Evolutionary conservation across 1,140 invertebrate species (phyloP).

Genomic region (Eubasilissa regina): DNA sequence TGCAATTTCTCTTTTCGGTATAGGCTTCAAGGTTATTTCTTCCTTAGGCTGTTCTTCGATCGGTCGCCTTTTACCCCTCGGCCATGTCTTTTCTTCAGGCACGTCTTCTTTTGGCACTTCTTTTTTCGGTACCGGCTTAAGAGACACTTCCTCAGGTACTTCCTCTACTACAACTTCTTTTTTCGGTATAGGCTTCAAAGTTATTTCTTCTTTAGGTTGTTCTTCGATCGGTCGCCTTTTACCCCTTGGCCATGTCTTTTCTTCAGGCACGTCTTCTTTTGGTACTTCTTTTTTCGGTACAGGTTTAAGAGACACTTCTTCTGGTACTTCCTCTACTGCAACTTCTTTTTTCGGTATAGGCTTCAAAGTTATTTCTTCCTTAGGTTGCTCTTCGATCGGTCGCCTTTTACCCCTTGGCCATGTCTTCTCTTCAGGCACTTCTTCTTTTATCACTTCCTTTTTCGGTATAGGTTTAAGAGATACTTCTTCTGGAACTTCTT

Average conservation of each 20-base stretch:
- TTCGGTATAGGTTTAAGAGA: slow-evolving; percentile 69
- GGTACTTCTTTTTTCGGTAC: slow-evolving; percentile 64
- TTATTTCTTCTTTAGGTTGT: slow-evolving; percentile 63
- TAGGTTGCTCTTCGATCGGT: slow-evolving; percentile 63
- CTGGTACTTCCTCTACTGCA: slow-evolving; percentile 51
- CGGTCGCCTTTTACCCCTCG: slow-evolving; percentile 66
- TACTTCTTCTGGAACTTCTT: slow-evolving; percentile 59
- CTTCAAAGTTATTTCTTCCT: too few relatives aligned
- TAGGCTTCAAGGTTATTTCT: slow-evolving; percentile 69
- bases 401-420: slow-evolving; percentile 66
- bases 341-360: slow-evolving; percentile 33
- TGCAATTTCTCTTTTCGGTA: slow-evolving; percentile 64
- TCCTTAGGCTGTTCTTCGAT: slow-evolving; percentile 65
- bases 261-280: slow-evolving; percentile 63
- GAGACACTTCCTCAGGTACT: slow-evolving; percentile 63
- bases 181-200: too few relatives aligned
- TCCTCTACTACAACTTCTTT: slow-evolving; percentile 61
- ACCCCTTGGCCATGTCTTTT: slow-evolving; percentile 62
- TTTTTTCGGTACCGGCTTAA: slow-evolving; percentile 67
- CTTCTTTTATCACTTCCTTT: slow-evolving; percentile 64
- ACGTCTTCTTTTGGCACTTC: slow-evolving; percentile 61
- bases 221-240: slow-evolving; percentile 64
- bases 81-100: slow-evolving; percentile 66
- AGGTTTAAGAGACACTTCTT: slow-evolving; percentile 23
- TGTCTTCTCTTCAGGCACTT: slow-evolving; percentile 60